A percentile compares a stretch with the other conserved stretches of the same genome.
These are phyloP conservation scores for Rhodophaea formosa DNA, from an alignment of 2,888 invertebrate genomes.

Conservation along the genomic window DNA sequence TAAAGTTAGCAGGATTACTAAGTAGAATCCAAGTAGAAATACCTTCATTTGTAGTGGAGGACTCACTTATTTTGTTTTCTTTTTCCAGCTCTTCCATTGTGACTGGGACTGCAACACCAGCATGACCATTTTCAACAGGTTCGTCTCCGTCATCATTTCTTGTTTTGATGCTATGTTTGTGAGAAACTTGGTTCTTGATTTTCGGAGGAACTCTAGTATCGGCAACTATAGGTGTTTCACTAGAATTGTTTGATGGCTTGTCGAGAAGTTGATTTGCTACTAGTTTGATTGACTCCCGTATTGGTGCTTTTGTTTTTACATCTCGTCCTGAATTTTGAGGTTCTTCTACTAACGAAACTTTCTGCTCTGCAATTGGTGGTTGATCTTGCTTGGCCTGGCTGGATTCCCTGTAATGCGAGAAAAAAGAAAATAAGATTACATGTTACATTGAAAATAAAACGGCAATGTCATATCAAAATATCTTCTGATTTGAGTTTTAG, in stretches of 20 bases:
- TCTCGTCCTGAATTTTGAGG: constrained; percentile 52
- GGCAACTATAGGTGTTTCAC: constrained; percentile 64
- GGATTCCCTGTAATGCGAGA: constrained; percentile 37
- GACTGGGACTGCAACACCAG: constrained; percentile 85
- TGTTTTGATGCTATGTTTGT: constrained; percentile 67
- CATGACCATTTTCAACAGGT: constrained; percentile 77
- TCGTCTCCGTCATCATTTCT: constrained; percentile 60
- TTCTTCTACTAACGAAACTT: constrained; percentile 28
- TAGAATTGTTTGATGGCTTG: constrained; percentile 55
- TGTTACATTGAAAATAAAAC: neutral
- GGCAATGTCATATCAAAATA: too few relatives aligned
- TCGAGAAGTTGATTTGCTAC: constrained; percentile 81
- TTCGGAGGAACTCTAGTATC: constrained; percentile 84
- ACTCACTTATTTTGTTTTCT: constrained; percentile 72
- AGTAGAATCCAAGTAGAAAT: constrained; percentile 89
- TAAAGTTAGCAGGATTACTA: constrained; percentile 68
- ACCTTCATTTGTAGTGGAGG: constrained; percentile 83
- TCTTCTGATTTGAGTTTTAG: too few relatives aligned
- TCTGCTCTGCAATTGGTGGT: constrained; percentile 20
- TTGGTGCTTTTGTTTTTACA: constrained; percentile 65
- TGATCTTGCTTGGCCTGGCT: constrained; percentile 27
- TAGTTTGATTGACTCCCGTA: constrained; percentile 81
- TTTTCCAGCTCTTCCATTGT: constrained; percentile 83
- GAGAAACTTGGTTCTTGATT: constrained; percentile 75
- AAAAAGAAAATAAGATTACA: neutral